Conservation (phyloP, 1,140 invertebrate genomes). For the Drosophila busckii region DNA sequence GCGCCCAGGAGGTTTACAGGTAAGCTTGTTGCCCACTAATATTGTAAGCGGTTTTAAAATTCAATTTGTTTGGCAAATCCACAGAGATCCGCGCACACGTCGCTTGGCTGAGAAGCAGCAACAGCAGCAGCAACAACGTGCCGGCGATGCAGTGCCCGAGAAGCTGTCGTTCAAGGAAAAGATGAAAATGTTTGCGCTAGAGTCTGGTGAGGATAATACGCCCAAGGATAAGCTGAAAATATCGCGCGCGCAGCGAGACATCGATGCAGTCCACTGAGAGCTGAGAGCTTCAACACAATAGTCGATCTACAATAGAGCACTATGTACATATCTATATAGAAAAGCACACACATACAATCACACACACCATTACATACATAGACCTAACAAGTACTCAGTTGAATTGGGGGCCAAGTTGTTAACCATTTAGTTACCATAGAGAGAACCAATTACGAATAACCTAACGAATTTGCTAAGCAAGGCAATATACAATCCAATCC, state of each 20-base stretch:
- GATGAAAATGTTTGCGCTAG: constrained; percentile 98
- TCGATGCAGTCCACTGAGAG: constrained; percentile 84
- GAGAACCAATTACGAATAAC: constrained; percentile 32
- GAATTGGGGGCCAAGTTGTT: constrained; percentile 63
- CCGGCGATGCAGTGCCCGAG: constrained; percentile 87
- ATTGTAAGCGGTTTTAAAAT: too few species aligned
- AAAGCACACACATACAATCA: constrained; percentile 28
- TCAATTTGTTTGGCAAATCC: background rate
- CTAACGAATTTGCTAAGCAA: constrained; percentile 78
- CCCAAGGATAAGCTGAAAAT: constrained; percentile 96
- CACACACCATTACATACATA: background rate
- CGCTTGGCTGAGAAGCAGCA: constrained; percentile 90
- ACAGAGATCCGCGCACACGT: constrained; percentile 89
- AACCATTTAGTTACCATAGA: constrained; percentile 14
- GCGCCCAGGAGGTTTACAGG: constrained; percentile 95
- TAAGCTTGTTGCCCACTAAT: too few species aligned
- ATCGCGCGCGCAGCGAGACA: constrained; percentile 94
- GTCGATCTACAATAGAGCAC: constrained; percentile 5
- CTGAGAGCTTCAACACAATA: background rate
- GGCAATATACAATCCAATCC: constrained; percentile 66
- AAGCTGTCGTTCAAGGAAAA: constrained; percentile 96
- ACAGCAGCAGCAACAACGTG: constrained; percentile 83
- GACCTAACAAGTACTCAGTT: constrained; percentile 35
- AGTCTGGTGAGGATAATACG: constrained; percentile 91
- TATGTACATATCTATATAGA: constrained; percentile 44